Evolutionary conservation across 2,888 invertebrate genomes (phyloP), one percentile per base, ranked within the genome.

Genomic region (Aleiodes leptofemur): DNA sequence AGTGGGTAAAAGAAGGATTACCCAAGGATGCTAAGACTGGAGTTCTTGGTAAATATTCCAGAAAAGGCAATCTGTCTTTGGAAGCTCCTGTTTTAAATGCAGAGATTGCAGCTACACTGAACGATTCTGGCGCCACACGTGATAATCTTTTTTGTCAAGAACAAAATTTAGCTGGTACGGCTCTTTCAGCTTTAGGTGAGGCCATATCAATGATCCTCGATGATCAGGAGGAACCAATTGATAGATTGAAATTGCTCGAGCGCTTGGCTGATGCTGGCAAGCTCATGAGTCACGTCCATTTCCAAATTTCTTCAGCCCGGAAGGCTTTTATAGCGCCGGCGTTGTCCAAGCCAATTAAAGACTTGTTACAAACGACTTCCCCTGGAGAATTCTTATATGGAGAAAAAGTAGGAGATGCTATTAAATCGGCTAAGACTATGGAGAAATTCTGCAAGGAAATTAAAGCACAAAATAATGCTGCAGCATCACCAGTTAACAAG

Each of bases 21-120:
- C 14, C 61, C 11, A 76, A 77, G 64, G 75, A 78, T 31, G 38
- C n/a, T 1, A 76, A 77, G 51, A 64, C 31, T 0, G 53, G 74
- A 13, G 6, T 79, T 16, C 2, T 79, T 1, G 74, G 72, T 0
- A 76, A 74, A 72, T 79, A 81, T 73, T 66, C 74, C 13, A 71
- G 77, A 31, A 73, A 76, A 43, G 73, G 78, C 5, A 80, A 78
- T 59, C 38, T 71, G 43, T 55, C 13, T 5, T 16, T 77, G 11
- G 70, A 80, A 43, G 77, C 77, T 7, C 74, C 72, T 13, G 59
- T 29, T n/a, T 56, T 69, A 6, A 79, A 79, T 43, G 68, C 31
- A 11, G 80, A 77, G 48, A 74, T 79, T 4, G 59, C 55, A 11
- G 61, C 71, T 6, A 13, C 73, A 16, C 9, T 79, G 2, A 73